These are phyloP conservation scores for Pollenia labialis DNA, from an alignment of 2,888 invertebrate species.

Conservation along the genomic window DNA sequence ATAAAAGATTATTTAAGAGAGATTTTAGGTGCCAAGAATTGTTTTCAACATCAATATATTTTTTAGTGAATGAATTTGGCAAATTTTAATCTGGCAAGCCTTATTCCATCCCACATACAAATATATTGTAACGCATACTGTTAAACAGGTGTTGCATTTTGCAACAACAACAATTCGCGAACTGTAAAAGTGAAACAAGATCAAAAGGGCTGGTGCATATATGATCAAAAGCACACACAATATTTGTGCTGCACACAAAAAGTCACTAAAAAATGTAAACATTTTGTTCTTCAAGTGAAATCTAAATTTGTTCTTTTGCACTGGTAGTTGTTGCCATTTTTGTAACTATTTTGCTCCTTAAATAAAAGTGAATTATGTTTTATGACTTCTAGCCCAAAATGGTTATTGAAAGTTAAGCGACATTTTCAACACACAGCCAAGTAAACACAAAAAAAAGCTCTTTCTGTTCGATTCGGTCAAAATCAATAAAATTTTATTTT, in stretches of 20 bases:
- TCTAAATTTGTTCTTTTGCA: conserved; percentile 60
- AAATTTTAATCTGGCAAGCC: no score
- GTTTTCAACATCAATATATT: no score
- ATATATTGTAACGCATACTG: no score
- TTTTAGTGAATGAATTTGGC: no score
- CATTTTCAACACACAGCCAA: conserved; percentile 47
- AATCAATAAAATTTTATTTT: conserved; percentile 65
- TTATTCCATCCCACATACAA: background rate
- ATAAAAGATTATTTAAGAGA: no score
- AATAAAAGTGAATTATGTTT: conserved; percentile 69
- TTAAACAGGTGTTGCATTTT: background rate
- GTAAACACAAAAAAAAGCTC: background rate
- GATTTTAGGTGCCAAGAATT: no score
- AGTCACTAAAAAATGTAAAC: background rate
- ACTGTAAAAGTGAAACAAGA: background rate
- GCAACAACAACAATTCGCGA: background rate
- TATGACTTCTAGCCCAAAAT: conserved; percentile 69
- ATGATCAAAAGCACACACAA: background rate
- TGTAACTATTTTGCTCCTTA: conserved; percentile 38
- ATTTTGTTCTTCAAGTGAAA: conserved; percentile 56
- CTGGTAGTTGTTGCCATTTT: conserved; percentile 43
- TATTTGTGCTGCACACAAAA: background rate
- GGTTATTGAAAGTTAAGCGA: conserved; percentile 71
- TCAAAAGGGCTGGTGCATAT: conserved; percentile 30
- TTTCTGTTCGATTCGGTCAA: conserved; percentile 59